Evolutionary conservation across 2,113 vertebrate species (phyloP).

Genomic region (Ptychochromis oligacanthus): DNA sequence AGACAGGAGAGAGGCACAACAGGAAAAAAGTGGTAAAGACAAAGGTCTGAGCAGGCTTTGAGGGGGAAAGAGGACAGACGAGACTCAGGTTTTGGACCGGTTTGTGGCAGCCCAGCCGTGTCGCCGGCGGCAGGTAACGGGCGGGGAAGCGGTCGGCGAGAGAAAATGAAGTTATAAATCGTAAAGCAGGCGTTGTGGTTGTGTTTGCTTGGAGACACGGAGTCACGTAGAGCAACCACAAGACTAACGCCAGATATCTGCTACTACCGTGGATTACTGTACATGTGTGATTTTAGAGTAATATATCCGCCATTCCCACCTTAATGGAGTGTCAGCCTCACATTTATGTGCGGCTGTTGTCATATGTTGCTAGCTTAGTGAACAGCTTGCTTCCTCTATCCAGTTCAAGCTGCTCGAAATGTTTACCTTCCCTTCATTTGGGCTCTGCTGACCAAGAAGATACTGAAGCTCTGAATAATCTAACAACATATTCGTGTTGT

Average conservation of each 20-base stretch:
- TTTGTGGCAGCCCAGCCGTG: background rate
- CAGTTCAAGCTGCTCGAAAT: constrained; percentile 56
- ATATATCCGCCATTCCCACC: background rate
- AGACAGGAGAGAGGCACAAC: constrained; percentile 49
- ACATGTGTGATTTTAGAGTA: background rate
- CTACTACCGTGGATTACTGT: background rate
- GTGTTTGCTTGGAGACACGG: constrained; percentile 58
- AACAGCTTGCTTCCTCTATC: constrained; percentile 66
- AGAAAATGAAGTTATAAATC: constrained; percentile 41
- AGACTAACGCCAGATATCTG: constrained; percentile 17
- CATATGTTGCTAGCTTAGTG: constrained; percentile 56
- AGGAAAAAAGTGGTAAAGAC: constrained; percentile 78
- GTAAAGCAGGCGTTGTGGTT: constrained; percentile 54
- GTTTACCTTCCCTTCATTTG: constrained; percentile 65
- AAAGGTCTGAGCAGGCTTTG: constrained; percentile 69
- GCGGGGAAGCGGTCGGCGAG: constrained; percentile 46
- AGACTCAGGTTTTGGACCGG: background rate
- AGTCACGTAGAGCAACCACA: constrained; percentile 56
- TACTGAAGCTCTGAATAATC: background rate
- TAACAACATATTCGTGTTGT: background rate
- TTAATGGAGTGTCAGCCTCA: background rate
- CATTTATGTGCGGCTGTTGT: constrained; percentile 34
- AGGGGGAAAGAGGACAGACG: constrained; percentile 6
- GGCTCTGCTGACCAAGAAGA: constrained; percentile 47
- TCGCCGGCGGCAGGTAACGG: background rate